Base-by-base conservation (phyloP, 2,113 vertebrate species). In the Mungos mungo region DNA sequence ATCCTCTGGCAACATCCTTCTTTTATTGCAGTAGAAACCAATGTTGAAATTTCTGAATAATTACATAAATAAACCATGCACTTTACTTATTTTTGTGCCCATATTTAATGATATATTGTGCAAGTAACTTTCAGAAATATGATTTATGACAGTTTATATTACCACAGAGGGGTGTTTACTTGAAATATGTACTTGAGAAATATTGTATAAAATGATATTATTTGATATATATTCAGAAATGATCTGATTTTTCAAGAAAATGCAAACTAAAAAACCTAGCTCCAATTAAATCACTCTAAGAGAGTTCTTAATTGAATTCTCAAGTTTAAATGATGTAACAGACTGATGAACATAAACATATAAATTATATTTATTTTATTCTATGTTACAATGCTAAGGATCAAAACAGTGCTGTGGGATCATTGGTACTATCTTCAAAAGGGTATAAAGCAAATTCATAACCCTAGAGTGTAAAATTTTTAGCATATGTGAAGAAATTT, bases 141-240 rank as follows among this genome's bases (percentile, higher is more conserved):
- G 87, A 98, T 97, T 85, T 96, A 97, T 66, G 50, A 65, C 35
- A 69, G 63, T 97, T 97, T 96, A 95, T 97, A 97, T 97, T 96
- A 77, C 93, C 80, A 68, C 65, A 98, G 88, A 96, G 93, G 71
- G 93, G 82, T 98, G 84, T 98, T 98, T 98, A 84, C 47, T 95
- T 96, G 98, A 98, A 98, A 93, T 93, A 97, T 97, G 89, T 82
- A 84, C 88, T 98, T 96, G 93, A 95, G 65, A 97, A 93, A 97
- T 96, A 95, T 85, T 82, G 96, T 35, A 66, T 65, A 88, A 98
- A 98, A 85, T 91, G 65, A 76, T 97, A 38, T 86, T 96, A 96
- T 98, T 98, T 98, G 74, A 96, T 93, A 96, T 97, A 96, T 97
- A 97, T 95, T 96, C 74, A 96, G 82, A 98, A 98, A 97, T 89